A percentile compares a stretch with the other conserved stretches of the same genome.
phyloP scores from a whole-genome alignment of 1,140 invertebrate species.

The Zaprionus capensis region DNA sequence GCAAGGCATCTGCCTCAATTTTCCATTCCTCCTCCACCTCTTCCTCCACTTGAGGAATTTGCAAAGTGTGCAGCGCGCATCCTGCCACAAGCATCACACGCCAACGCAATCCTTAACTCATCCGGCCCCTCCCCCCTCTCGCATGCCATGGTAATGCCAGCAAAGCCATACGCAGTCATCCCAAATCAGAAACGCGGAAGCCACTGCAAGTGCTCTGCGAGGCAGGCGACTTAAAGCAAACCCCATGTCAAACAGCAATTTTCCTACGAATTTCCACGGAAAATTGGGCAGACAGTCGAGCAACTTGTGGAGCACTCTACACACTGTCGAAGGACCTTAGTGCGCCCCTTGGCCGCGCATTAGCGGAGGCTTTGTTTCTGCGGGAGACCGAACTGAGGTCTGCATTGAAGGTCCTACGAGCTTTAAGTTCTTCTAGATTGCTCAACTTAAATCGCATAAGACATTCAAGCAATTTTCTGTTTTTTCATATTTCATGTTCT shows the following conservation, averaged over 20 bases:
- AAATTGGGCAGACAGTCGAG: not conserved
- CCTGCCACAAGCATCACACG: not conserved
- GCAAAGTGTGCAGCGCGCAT: conserved; percentile 4
- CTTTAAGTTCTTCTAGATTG: not conserved
- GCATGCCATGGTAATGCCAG: not conserved
- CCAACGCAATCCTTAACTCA: not conserved
- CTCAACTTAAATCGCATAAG: too few relatives aligned
- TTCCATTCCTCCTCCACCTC: not conserved
- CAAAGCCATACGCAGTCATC: not conserved
- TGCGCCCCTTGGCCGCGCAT: not conserved
- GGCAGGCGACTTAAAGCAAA: not conserved
- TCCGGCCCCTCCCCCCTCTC: not conserved
- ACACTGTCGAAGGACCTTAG: not conserved
- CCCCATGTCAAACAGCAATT: conserved; percentile 3
- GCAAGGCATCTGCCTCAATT: not conserved
- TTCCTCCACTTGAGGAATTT: not conserved
- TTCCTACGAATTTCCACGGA: conserved; percentile 5
- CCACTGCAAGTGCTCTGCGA: conserved; percentile 1
- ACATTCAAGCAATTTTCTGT: too few relatives aligned
- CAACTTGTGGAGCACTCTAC: not conserved
- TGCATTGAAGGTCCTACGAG: not conserved
- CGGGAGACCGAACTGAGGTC: not conserved
- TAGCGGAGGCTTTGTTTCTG: not conserved
- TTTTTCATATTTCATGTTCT: not conserved
- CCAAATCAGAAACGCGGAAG: not conserved